A percentile compares a stretch with the other conserved stretches of the same genome.
phyloP scores from a whole-genome alignment of 2,888 invertebrate genomes.

The Noctua comes region DNA sequence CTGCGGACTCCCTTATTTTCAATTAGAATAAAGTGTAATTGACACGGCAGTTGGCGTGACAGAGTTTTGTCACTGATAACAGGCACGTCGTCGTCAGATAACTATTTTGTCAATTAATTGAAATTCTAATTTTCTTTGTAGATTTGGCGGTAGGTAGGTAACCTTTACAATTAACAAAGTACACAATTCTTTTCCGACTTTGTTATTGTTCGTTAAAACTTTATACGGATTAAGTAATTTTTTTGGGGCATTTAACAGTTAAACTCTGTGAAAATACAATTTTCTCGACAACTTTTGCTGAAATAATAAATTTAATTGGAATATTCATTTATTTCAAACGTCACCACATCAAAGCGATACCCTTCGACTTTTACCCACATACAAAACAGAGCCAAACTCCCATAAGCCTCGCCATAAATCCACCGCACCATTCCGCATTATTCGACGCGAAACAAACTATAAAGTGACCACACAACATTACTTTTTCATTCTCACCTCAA shows the following conservation, averaged over 20 bases:
- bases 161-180: neutral
- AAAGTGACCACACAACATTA: constrained; percentile 56
- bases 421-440: constrained; percentile 35
- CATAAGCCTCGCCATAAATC: constrained; percentile 17
- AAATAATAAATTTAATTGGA: neutral
- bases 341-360: constrained; percentile 6
- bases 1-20: constrained; percentile 73
- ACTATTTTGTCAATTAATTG: constrained; percentile 42
- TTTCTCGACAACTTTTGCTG: neutral
- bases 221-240: neutral
- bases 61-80: constrained; percentile 71
- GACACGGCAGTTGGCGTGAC: constrained; percentile 86
- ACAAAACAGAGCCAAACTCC: constrained; percentile 1
- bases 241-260: neutral
- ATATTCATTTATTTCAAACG: neutral
- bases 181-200: neutral
- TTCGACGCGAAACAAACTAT: constrained; percentile 47
- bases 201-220: neutral
- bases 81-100: constrained; percentile 44
- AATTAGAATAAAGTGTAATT: constrained; percentile 81
- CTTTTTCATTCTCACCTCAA: constrained; percentile 55
- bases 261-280: too few species aligned
- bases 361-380: neutral
- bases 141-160: constrained; percentile 3
- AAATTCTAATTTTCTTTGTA: constrained; percentile 44